These are phyloP conservation scores for Prosopocoilus inquinatus DNA, from an alignment of 2,888 invertebrate species.

Conservation along the genomic window DNA sequence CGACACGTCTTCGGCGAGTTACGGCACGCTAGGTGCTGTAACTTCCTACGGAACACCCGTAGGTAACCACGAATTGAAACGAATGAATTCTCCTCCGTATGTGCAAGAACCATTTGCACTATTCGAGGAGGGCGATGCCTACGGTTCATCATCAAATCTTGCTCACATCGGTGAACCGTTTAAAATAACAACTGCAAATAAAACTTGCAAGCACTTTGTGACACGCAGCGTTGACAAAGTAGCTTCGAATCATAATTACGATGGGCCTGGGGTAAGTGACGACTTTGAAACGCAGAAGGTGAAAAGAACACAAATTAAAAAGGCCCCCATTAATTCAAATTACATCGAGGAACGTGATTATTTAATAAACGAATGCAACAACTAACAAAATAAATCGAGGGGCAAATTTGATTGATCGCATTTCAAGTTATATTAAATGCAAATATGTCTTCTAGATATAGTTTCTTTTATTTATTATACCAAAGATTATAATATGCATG, in stretches of 20 bases:
- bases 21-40: slow-evolving; percentile 40
- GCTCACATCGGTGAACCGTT: background rate
- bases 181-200: background rate
- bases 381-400: too few relatives aligned
- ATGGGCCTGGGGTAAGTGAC: slow-evolving; percentile 23
- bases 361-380: too few relatives aligned
- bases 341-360: too few relatives aligned
- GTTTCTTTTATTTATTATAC: slow-evolving; percentile 6
- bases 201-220: background rate
- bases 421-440: background rate
- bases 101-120: background rate
- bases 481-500: background rate
- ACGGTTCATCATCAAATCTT: slow-evolving; percentile 7
- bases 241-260: slow-evolving; percentile 29
- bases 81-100: background rate
- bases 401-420: background rate
- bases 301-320: background rate
- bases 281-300: background rate
- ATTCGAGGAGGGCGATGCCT: slow-evolving; percentile 5
- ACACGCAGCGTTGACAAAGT: too few relatives aligned
- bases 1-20: slow-evolving; percentile 34
- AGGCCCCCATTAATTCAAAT: background rate
- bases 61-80: slow-evolving; percentile 10
- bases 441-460: background rate
- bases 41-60: slow-evolving; percentile 41